Evolutionary conservation across 2,888 invertebrate species (phyloP).

Genomic region (Mythimna loreyi): DNA sequence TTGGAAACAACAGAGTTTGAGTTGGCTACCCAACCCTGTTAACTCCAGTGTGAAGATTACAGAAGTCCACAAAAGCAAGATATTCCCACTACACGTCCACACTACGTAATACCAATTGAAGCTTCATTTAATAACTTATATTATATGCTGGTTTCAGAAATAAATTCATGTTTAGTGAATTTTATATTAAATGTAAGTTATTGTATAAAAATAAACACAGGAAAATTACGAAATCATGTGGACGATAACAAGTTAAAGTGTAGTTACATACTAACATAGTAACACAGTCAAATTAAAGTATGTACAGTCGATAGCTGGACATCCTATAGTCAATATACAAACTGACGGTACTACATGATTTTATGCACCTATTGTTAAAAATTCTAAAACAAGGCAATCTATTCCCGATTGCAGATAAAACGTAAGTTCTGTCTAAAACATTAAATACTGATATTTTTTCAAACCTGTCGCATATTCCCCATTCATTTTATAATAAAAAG

Average conservation of each 20-base stretch:
- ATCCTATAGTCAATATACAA: slow-evolving; percentile 10
- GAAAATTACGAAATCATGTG: neutral
- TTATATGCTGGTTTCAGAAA: too few species aligned
- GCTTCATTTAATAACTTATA: too few species aligned
- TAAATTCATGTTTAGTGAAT: too few species aligned
- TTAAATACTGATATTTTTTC: slow-evolving; percentile 19
- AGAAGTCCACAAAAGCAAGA: too few species aligned
- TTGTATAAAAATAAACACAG: too few species aligned
- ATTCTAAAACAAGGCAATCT: slow-evolving; percentile 2
- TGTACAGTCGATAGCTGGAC: neutral
- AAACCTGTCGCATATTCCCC: neutral
- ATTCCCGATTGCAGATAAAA: slow-evolving; percentile 20
- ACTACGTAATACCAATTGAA: too few species aligned
- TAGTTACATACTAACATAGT: neutral
- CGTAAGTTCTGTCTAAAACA: neutral
- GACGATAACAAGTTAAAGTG: neutral
- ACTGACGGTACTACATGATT: slow-evolving; percentile 10
- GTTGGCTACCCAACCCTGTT: too few species aligned
- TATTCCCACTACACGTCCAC: too few species aligned
- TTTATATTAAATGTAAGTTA: too few species aligned
- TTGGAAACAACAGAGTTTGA: neutral
- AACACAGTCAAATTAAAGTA: neutral
- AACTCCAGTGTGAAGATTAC: too few species aligned
- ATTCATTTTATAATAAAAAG: neutral
- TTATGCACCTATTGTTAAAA: neutral